phyloP scores from a whole-genome alignment of 2,797 vertebrate species.

The Muraenolepis orangiensis region DNA sequence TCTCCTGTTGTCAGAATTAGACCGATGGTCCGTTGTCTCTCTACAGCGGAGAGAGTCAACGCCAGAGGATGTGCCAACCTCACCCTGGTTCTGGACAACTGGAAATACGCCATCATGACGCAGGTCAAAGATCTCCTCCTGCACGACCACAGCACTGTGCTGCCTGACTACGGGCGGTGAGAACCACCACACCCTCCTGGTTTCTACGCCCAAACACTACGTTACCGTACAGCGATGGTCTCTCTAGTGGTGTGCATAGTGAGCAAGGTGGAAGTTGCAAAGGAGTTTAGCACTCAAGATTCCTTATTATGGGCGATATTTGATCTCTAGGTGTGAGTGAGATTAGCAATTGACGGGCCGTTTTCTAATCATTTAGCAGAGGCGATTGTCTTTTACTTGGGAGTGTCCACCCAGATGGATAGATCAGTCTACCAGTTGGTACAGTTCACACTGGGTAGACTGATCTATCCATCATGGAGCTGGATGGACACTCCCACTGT shows the following conservation, averaged over 20 bases:
- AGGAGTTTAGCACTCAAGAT: not conserved
- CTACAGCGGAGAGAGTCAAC: constrained; percentile 60
- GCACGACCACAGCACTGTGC: constrained; percentile 80
- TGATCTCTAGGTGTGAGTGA: too few species aligned
- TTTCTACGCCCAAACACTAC: not conserved
- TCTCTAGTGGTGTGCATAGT: too few species aligned
- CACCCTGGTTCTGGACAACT: constrained; percentile 84
- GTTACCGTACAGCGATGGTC: not conserved
- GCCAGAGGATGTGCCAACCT: constrained; percentile 79
- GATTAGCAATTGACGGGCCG: too few species aligned
- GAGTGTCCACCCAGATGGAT: too few species aligned
- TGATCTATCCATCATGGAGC: too few species aligned
- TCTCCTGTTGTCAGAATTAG: too few species aligned
- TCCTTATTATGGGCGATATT: too few species aligned
- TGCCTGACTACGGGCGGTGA: constrained; percentile 84
- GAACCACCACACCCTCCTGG: not conserved
- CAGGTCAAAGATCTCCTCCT: constrained; percentile 84
- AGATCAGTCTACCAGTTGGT: too few species aligned
- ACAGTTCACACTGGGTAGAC: too few species aligned
- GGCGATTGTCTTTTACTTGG: too few species aligned
- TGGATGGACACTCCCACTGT: too few species aligned
- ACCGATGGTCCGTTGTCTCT: not conserved
- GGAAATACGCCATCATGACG: constrained; percentile 86
- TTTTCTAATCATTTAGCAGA: too few species aligned
- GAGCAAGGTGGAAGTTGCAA: not conserved